These are phyloP conservation scores for Ptychoptera contaminata DNA, from an alignment of 2,888 invertebrate species.

Conservation along the genomic window DNA sequence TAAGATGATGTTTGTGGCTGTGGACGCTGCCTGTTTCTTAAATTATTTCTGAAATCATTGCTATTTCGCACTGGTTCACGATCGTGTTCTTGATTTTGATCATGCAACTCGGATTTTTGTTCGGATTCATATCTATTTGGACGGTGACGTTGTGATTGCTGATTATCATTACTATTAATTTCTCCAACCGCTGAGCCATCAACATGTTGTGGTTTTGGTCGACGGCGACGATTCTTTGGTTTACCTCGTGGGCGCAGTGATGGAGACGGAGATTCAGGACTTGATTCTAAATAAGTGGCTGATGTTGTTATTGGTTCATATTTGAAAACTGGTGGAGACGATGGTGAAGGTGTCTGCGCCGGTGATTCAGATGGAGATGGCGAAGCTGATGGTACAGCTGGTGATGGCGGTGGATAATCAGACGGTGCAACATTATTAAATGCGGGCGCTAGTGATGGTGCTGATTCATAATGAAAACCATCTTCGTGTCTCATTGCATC, in stretches of 20 bases:
- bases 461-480: no score
- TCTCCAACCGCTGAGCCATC: not conserved
- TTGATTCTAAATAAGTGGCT: constrained; percentile 3
- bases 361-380: not conserved
- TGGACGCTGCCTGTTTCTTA: no score
- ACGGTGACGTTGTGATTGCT: not conserved
- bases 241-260: not conserved
- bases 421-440: no score
- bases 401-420: no score
- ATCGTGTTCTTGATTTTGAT: no score
- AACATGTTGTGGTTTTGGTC: constrained; percentile 1
- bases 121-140: not conserved
- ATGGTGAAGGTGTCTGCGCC: not conserved
- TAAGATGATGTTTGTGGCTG: no score
- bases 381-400: not conserved
- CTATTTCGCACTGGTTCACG: no score
- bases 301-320: constrained; percentile 4
- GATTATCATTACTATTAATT: not conserved
- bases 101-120: not conserved
- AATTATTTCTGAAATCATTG: no score
- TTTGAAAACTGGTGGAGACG: not conserved
- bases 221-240: not conserved
- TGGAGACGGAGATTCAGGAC: not conserved
- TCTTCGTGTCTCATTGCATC: not conserved
- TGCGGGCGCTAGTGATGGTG: no score